Base-by-base conservation (phyloP, 2,797 vertebrate genomes). In the Pachyuromys duprasi region DNA sequence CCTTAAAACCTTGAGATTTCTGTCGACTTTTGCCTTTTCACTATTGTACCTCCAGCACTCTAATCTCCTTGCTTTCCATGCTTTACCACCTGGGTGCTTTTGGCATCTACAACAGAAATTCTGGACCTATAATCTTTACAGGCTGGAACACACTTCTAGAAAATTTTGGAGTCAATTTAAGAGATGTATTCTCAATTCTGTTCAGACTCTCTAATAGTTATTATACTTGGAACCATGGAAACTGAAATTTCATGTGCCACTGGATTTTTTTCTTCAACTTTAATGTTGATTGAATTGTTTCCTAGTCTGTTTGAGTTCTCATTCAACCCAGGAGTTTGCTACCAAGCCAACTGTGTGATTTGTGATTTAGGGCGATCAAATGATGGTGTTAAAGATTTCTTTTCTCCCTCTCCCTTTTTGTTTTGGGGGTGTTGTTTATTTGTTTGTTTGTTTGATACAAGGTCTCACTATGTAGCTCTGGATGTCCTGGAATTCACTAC, bases 241-340 rank as follows among this genome's bases (percentile, higher is more conserved):
- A 84, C 75, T 42, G 49, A 97, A 97, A 95, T 96, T 86, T 72
- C 89, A 82, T 78, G 11, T 57, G 72, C 57, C 33, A 60, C 78
- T 78, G 22, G 9, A 26, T 60, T 15, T 36, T 60, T 15, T 36
- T 45, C 62, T 55, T 53, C 89, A 87, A 75, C 45, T 70, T 94
- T 96, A 96, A 97, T 97, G 98, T 97, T 96, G 97, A 53, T 63
- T 78, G n/a, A 96, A 97, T 96, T 93, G 96, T 83, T 98, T 98
- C 97, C 97, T 95, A 96, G 39, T 90, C 96, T 91, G 89, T 82
- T 79, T n/a, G 80, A 83, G 86, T 97, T 98, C 98, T 98, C 97
- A 94, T 95, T 87, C 82, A 96, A 79, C 90, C 74, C 94, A 79
- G 89, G 92, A 97, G 83, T 94, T 87, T 2, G 0, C 97, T 97